Conservation (phyloP, 2,888 invertebrate species). For the Meteorus colon region DNA sequence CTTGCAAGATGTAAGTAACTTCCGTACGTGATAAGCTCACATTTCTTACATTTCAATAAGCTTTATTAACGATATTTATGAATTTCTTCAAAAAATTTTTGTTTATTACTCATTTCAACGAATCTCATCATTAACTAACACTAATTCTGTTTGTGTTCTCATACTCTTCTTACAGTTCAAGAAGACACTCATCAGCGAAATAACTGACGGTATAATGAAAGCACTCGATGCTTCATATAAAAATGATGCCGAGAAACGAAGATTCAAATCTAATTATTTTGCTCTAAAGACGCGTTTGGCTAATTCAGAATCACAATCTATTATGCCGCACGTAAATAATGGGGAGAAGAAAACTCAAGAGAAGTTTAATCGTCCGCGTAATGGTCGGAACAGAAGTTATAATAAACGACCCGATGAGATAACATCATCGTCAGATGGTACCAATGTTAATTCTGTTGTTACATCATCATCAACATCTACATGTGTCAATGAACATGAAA, state of each 20-base stretch:
- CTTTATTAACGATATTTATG: neutral
- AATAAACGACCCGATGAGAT: neutral
- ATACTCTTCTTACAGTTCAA: conserved; percentile 25
- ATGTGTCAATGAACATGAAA: neutral
- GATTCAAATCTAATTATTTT: conserved; percentile 18
- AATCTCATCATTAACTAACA: neutral
- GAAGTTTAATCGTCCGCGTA: neutral
- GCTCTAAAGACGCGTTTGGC: neutral
- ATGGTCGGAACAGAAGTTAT: neutral
- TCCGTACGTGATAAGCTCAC: too few relatives aligned
- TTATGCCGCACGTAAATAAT: neutral
- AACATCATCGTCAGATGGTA: neutral
- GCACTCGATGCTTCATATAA: neutral
- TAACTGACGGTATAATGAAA: neutral
- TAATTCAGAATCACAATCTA: neutral
- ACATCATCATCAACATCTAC: neutral
- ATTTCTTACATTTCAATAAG: neutral
- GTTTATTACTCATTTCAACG: too few relatives aligned
- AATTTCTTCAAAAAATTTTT: neutral
- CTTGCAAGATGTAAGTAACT: conserved; percentile 19
- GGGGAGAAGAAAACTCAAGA: neutral
- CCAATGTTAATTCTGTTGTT: neutral
- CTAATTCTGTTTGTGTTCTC: too few relatives aligned
- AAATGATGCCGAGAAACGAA: neutral
- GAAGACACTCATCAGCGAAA: conserved; percentile 14